Conservation (phyloP, 2,797 vertebrate species). For the Setipinna tenuifilis region DNA sequence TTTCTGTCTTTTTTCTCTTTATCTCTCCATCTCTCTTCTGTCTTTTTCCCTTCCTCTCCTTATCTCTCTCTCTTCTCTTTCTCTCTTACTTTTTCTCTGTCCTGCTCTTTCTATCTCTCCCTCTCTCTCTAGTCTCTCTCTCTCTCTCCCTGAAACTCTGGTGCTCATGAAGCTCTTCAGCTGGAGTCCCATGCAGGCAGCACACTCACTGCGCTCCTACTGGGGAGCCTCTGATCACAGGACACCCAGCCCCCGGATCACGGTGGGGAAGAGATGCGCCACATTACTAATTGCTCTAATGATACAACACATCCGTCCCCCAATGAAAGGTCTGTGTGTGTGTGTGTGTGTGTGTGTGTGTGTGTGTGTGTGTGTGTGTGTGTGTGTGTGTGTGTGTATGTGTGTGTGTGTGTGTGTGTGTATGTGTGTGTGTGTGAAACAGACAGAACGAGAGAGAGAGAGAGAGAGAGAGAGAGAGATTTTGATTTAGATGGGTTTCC, state of each 20-base stretch:
- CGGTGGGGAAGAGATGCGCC: slow-evolving; percentile 61
- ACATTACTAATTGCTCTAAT: slow-evolving; percentile 72
- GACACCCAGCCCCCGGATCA: background rate
- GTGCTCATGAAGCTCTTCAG: slow-evolving; percentile 27
- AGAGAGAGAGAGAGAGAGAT: too few relatives aligned
- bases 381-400: slow-evolving; percentile 28
- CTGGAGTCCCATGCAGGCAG: slow-evolving; percentile 5
- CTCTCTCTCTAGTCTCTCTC: background rate
- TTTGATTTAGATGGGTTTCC: background rate
- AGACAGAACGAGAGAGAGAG: too few relatives aligned
- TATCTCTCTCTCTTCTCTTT: background rate
- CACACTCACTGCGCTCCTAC: slow-evolving; percentile 17
- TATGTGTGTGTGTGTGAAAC: background rate
- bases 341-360: slow-evolving; percentile 29
- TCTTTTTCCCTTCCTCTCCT: background rate
- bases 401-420: background rate
- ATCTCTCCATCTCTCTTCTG: background rate
- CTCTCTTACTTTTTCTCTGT: too few relatives aligned
- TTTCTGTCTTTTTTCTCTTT: background rate
- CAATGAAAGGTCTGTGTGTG: slow-evolving; percentile 49
- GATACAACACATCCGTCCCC: slow-evolving; percentile 65
- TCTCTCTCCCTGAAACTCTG: background rate
- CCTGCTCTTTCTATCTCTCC: background rate
- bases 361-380: slow-evolving; percentile 29
- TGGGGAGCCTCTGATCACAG: slow-evolving; percentile 40